Evolutionary conservation across 2,797 vertebrate genomes (phyloP).

Genomic region (Helicolenus hilgendorfi): DNA sequence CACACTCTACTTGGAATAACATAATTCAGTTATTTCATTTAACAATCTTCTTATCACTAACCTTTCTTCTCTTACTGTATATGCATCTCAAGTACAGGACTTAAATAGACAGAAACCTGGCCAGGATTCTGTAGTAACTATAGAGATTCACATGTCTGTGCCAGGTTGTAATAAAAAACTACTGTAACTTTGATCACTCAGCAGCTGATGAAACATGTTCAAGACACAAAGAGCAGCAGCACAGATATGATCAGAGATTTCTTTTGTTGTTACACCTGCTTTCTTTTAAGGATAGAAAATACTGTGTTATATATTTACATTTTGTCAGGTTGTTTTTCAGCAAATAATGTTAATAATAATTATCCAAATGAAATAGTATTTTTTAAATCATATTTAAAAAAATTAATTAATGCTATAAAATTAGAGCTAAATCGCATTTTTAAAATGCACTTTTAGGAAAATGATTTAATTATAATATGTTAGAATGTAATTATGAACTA

Average conservation of each 20-base stretch:
- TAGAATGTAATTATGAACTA: neutral
- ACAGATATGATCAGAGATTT: slow-evolving; percentile 17
- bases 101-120: slow-evolving; percentile 2
- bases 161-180: slow-evolving; percentile 52
- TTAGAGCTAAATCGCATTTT: neutral
- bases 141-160: slow-evolving; percentile 2
- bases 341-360: neutral
- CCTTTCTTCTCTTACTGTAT: neutral
- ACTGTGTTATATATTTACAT: neutral
- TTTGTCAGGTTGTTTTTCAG: neutral
- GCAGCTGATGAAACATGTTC: slow-evolving; percentile 45
- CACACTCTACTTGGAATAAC: neutral
- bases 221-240: slow-evolving; percentile 22
- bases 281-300: neutral
- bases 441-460: neutral
- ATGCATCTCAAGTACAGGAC: neutral
- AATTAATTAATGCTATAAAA: neutral
- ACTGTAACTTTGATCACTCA: slow-evolving; percentile 36
- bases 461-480: neutral
- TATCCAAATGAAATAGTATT: neutral
- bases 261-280: slow-evolving; percentile 17
- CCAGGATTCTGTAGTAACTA: neutral
- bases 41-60: neutral
- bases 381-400: neutral
- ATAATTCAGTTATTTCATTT: neutral